Evolutionary conservation across 2,797 vertebrate species (phyloP).

Genomic region (Manis crassicaudata): DNA sequence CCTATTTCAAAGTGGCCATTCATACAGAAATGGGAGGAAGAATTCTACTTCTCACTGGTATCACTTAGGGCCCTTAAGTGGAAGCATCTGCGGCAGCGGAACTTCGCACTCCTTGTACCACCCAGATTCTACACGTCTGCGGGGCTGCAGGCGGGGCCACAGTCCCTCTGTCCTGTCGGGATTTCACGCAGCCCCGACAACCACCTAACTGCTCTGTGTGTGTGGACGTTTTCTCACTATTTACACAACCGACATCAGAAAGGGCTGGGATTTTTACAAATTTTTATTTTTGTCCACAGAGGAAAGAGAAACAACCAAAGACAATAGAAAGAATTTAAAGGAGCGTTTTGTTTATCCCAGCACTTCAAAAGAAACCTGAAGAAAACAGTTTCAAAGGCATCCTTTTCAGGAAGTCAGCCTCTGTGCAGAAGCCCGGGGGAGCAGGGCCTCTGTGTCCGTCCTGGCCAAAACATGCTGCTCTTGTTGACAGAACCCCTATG

Average conservation of each 20-base stretch:
- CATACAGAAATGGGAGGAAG: background rate
- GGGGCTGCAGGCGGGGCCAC: background rate
- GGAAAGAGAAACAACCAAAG: conserved; percentile 21
- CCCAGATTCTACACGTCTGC: background rate
- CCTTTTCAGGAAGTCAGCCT: conserved; percentile 40
- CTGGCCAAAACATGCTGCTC: conserved; percentile 5
- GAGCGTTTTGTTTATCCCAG: background rate
- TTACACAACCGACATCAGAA: background rate
- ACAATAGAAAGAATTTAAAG: conserved; percentile 41
- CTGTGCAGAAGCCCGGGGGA: background rate
- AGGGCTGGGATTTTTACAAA: background rate
- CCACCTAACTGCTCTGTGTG: background rate
- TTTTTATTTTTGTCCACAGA: conserved; percentile 36
- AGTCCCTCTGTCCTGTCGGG: conserved; percentile 25
- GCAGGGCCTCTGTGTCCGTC: background rate
- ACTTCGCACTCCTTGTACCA: background rate
- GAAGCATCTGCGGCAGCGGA: conserved; percentile 15
- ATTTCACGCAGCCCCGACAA: background rate
- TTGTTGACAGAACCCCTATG: conserved; percentile 14
- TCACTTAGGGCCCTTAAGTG: background rate
- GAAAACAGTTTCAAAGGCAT: conserved; percentile 62
- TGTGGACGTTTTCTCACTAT: background rate
- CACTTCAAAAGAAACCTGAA: conserved; percentile 48
- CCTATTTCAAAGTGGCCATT: conserved; percentile 17
- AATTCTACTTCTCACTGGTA: background rate